A percentile compares a stretch with the other conserved stretches of the same genome.
Evolutionary conservation across 2,113 vertebrate species (phyloP).

Genomic region (Mohoua ochrocephala): DNA sequence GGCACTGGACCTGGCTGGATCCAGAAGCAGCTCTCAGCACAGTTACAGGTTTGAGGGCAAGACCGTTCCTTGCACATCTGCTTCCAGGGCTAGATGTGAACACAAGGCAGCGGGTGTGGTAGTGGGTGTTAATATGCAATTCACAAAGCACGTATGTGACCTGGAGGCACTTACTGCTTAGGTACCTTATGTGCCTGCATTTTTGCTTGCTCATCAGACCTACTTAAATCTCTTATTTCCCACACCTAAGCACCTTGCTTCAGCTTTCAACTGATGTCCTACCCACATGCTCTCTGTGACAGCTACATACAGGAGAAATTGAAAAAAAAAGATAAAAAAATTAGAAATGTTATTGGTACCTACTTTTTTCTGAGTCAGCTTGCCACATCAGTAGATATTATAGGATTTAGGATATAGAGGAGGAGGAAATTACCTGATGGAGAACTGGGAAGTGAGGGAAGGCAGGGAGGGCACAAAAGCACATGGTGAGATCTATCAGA

Average conservation of each 20-base stretch:
- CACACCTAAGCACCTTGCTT: neutral
- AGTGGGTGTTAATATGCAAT: neutral
- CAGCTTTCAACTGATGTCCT: neutral
- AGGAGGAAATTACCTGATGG: conserved; percentile 73
- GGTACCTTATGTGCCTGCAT: neutral
- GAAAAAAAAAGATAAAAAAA: neutral
- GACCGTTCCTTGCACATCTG: neutral
- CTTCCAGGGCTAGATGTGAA: neutral
- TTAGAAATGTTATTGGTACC: neutral
- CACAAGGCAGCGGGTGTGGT: neutral
- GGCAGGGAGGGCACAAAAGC: conserved; percentile 64
- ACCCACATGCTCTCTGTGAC: neutral
- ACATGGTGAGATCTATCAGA: conserved; percentile 58
- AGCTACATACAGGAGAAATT: neutral
- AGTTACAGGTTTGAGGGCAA: neutral
- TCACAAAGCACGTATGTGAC: neutral
- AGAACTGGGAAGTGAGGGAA: conserved; percentile 72
- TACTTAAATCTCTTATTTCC: neutral
- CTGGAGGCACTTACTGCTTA: neutral
- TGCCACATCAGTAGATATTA: neutral
- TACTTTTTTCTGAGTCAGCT: neutral
- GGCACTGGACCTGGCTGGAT: neutral
- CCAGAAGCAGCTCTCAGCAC: neutral
- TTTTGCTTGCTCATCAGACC: neutral
- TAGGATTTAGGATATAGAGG: neutral